A percentile compares a stretch with the other conserved stretches of the same genome.
These are phyloP conservation scores for Phylloscopus whistleri DNA, from an alignment of 2,113 vertebrate genomes.

Conservation along the genomic window DNA sequence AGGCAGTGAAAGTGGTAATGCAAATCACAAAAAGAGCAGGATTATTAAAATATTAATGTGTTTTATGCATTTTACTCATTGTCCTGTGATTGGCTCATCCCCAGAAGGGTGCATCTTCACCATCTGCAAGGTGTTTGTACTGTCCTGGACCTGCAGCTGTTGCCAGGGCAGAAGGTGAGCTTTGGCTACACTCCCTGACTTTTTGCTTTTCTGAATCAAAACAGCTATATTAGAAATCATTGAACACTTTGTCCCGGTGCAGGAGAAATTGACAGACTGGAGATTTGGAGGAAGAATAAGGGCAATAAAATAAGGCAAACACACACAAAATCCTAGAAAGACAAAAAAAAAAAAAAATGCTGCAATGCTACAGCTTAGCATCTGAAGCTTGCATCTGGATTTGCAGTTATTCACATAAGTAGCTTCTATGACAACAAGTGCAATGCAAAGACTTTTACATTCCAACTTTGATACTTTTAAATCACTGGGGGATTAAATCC, in stretches of 20 bases:
- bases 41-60: background rate
- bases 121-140: background rate
- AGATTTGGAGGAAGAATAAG: background rate
- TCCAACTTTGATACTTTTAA: slow-evolving; percentile 2
- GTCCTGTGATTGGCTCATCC: background rate
- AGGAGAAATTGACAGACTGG: background rate
- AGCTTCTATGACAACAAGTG: background rate
- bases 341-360: background rate
- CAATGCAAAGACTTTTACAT: background rate
- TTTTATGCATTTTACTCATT: background rate
- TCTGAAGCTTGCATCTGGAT: background rate
- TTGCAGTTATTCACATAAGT: background rate
- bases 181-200: background rate
- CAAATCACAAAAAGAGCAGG: background rate
- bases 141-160: background rate
- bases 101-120: background rate
- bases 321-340: background rate
- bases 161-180: background rate
- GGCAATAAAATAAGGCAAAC: background rate
- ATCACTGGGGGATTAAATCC: background rate
- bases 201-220: background rate
- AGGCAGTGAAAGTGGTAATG: background rate
- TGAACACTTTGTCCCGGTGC: background rate
- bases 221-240: background rate
- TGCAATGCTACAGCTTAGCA: background rate